A percentile compares a stretch with the other conserved stretches of the same genome.
phyloP scores from a whole-genome alignment of 2,888 invertebrate species.

The Hermaeophaga mercurialis region DNA sequence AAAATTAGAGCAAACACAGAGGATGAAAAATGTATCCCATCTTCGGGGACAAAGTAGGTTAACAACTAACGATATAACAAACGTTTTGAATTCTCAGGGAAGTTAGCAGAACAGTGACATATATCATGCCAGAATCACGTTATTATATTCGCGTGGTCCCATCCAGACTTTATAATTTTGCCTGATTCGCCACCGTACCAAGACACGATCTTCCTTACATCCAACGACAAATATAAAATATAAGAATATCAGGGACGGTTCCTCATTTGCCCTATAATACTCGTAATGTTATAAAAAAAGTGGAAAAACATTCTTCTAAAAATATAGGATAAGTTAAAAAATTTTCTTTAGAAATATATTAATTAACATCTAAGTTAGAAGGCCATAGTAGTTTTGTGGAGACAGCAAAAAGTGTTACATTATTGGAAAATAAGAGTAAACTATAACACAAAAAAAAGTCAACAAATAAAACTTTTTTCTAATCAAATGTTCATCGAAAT shows the following conservation, averaged over 20 bases:
- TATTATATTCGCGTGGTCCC: conserved; percentile 57
- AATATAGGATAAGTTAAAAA: too few species aligned
- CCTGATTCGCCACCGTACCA: conserved; percentile 48
- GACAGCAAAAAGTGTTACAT: too few species aligned
- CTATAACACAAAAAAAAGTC: too few species aligned
- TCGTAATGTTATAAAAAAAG: too few species aligned
- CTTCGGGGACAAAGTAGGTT: conserved; percentile 27
- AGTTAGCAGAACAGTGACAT: conserved; percentile 39
- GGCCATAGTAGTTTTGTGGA: too few species aligned
- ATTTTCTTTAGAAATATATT: too few species aligned
- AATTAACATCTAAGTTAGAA: too few species aligned
- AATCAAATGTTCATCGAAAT: too few species aligned
- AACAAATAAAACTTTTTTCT: too few species aligned
- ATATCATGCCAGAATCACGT: conserved; percentile 54
- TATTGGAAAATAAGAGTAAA: too few species aligned
- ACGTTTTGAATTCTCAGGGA: conserved; percentile 19
- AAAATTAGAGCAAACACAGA: conserved; percentile 7
- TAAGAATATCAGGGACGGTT: conserved; percentile 6
- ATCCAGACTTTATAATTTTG: conserved; percentile 40
- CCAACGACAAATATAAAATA: conserved; percentile 52
- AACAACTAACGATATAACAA: conserved; percentile 20
- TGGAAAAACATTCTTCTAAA: too few species aligned
- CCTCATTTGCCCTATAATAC: too few species aligned
- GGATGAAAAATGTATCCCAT: conserved; percentile 13
- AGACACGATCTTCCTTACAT: conserved; percentile 54